Evolutionary conservation across 2,888 invertebrate genomes (phyloP).

Genomic region (Chaetoderma sp.): DNA sequence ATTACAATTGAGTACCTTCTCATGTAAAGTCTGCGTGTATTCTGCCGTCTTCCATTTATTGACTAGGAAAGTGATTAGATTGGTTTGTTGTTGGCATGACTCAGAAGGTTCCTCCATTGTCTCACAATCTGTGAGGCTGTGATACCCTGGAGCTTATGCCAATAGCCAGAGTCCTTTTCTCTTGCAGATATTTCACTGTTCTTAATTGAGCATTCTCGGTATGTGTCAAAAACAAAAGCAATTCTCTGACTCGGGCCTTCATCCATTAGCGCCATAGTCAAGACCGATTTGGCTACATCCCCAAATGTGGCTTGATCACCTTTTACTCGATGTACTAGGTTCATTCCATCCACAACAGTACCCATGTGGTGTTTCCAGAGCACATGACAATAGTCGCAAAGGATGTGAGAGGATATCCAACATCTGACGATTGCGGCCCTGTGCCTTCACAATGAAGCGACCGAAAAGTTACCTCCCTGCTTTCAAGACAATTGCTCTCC

Average conservation of each 20-base stretch:
- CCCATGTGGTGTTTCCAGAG: constrained; percentile 27
- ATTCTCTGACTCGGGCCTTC: constrained; percentile 21
- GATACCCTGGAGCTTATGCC: too few species aligned
- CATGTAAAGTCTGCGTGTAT: constrained; percentile 6
- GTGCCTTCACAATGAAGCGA: constrained; percentile 12
- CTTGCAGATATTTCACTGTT: constrained; percentile 23
- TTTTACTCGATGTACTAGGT: constrained; percentile 25
- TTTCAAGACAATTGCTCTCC: constrained; percentile 15
- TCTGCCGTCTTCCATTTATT: constrained; percentile 24
- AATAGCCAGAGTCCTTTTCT: constrained; percentile 17
- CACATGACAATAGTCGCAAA: constrained; percentile 32
- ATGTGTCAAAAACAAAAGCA: constrained; percentile 34
- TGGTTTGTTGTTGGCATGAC: constrained; percentile 9
- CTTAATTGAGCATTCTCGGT: constrained; percentile 33
- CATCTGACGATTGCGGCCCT: constrained; percentile 7
- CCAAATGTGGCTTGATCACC: constrained; percentile 27
- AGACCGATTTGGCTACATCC: constrained; percentile 15
- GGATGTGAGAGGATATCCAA: constrained; percentile 30
- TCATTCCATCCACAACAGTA: constrained; percentile 32
- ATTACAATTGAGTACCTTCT: constrained; percentile 32
- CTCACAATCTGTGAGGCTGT: neutral
- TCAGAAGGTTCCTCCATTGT: neutral
- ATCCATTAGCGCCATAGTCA: constrained; percentile 18
- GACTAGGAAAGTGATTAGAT: constrained; percentile 23
- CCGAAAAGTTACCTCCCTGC: constrained; percentile 17